Base-by-base conservation (phyloP, 92 coral and sea anemone species). In the Epizoanthus illoricatus region DNA sequence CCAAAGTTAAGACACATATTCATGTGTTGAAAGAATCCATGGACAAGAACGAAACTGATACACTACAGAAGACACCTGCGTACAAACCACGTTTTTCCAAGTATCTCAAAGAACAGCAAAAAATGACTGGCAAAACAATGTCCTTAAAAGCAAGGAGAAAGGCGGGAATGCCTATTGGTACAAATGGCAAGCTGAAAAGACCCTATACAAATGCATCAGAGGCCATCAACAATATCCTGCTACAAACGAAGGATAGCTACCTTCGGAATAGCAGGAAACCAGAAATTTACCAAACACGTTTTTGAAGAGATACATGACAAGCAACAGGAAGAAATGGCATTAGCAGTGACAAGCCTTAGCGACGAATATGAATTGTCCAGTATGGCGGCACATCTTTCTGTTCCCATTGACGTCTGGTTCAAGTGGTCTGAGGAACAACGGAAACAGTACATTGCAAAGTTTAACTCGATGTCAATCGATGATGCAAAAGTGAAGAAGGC, bases 231-330 rank as follows among this genome's bases (percentile, higher is more conserved):
- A 74, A 62, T 62, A 65, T 75, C 21, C 5, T 75, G 42, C 67
- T 58, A 54, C 81, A 75, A 75, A 75, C 78, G 20, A 81, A 81
- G 69, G 61, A 49, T 42, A 74, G 68, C 74, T 81, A 81, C 64
- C 54, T 81, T 41, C 68, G 76, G 65, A 59, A 73, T 52, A 71
- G 47, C 21, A 75, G 24, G 36, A 82, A 68, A 10, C 69, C 52
- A 39, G 73, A 83, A 87, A 59, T 87, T 90, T 47, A 90, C 90
- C 9, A 76, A 61, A 67, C 63, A 87, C 68, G 63, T 87, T 10
- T 87, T 87, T 82, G 81, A 88, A 79, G 85, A 45, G 70, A 52
- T 88, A 18, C 91, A 88, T 54, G 21, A n/a, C 11, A 71, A 76
- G 24, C 85, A 88, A 64, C 84, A 70, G 62, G 75, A 78, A 58